phyloP scores from a whole-genome alignment of 2,797 vertebrate species.

The Liasis olivaceus region DNA sequence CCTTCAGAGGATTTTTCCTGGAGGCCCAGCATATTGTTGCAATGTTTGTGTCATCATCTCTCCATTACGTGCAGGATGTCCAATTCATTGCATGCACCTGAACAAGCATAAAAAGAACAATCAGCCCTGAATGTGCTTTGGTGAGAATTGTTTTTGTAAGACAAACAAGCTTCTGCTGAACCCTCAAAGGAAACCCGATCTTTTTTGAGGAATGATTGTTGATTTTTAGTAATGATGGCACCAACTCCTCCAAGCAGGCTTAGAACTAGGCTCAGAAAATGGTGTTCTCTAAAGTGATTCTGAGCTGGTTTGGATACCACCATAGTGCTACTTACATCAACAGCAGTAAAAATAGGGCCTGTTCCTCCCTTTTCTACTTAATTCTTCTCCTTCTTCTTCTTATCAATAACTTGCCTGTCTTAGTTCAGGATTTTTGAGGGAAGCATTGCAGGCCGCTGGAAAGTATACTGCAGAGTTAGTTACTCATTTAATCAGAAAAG shows the following conservation, averaged over 20 bases:
- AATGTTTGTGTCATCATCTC: conserved; percentile 72
- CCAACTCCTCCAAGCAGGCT: background rate
- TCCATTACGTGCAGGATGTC: conserved; percentile 67
- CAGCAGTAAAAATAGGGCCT: background rate
- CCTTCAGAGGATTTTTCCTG: conserved; percentile 51
- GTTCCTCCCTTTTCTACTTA: background rate
- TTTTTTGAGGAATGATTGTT: conserved; percentile 43
- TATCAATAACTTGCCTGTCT: background rate
- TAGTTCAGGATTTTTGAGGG: background rate
- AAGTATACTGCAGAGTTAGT: background rate
- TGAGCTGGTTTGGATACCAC: background rate
- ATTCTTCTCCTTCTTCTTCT: background rate
- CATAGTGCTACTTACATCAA: background rate
- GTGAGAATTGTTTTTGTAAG: conserved; percentile 69
- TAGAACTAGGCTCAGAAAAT: background rate
- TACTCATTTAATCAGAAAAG: no score
- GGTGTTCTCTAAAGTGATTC: background rate
- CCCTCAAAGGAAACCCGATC: conserved; percentile 57
- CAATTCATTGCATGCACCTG: conserved; percentile 74
- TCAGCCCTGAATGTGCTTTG: conserved; percentile 70
- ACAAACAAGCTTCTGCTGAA: conserved; percentile 62
- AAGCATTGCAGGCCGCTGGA: background rate
- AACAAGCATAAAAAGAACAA: conserved; percentile 75
- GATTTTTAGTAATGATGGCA: conserved; percentile 21
- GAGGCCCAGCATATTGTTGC: conserved; percentile 68